Evolutionary conservation across 2,797 vertebrate species (phyloP).

Genomic region (Centroberyx gerrardi): DNA sequence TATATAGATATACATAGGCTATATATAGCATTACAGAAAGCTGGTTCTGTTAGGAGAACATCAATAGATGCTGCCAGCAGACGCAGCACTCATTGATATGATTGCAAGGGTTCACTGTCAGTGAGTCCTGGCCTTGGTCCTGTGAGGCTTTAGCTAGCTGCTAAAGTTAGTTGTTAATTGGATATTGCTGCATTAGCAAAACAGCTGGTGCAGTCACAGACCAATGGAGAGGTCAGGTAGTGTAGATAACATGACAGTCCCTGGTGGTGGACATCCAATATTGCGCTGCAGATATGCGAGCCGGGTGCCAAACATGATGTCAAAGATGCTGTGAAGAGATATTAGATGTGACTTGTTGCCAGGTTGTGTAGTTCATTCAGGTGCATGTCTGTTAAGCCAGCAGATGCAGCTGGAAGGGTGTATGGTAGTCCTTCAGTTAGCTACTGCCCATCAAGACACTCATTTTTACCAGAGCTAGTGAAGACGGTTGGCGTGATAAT

Average conservation of each 20-base stretch:
- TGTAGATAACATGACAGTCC: conserved; percentile 19
- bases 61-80: conserved; percentile 10
- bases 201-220: neutral
- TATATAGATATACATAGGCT: neutral
- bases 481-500: conserved; percentile 56
- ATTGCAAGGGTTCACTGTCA: neutral
- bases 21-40: conserved; percentile 15
- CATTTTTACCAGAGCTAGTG: conserved; percentile 30
- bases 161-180: neutral
- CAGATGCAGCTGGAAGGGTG: conserved; percentile 30
- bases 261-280: conserved; percentile 19
- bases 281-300: conserved; percentile 37
- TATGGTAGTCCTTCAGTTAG: conserved; percentile 40
- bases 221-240: conserved; percentile 13
- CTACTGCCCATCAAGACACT: conserved; percentile 39
- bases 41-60: conserved; percentile 32
- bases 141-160: conserved; percentile 50
- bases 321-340: conserved; percentile 63
- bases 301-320: conserved; percentile 75
- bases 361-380: conserved; percentile 27
- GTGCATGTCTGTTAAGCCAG: conserved; percentile 40
- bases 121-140: conserved; percentile 43
- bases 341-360: conserved; percentile 34
- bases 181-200: neutral
- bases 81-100: conserved; percentile 24